These are phyloP conservation scores for Panthera leo DNA, from an alignment of 2,113 vertebrate genomes.

Conservation along the genomic window DNA sequence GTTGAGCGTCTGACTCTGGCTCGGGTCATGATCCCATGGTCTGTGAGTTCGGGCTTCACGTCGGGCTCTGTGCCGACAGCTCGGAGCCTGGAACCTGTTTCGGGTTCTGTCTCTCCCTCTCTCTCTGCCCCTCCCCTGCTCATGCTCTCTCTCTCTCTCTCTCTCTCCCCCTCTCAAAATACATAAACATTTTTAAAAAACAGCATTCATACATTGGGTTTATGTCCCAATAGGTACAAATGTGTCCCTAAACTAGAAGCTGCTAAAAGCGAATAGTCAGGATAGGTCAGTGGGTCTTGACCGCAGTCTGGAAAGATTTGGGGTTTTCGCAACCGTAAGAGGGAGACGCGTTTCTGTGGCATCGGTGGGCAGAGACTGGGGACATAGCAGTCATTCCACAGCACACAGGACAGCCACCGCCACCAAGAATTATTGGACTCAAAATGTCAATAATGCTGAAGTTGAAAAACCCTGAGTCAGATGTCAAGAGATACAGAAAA, in stretches of 20 bases:
- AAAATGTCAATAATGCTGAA: neutral
- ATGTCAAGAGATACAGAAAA: neutral
- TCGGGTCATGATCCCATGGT: no score
- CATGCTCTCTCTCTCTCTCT: no score
- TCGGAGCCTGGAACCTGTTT: no score
- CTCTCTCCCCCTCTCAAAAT: no score
- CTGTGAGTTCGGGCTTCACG: no score
- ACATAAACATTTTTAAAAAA: conserved; percentile 9
- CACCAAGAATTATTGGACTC: neutral
- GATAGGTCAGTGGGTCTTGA: neutral
- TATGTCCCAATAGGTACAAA: neutral
- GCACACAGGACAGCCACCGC: neutral
- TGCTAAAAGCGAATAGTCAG: neutral
- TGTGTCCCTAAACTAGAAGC: neutral
- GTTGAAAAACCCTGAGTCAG: neutral
- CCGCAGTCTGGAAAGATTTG: neutral
- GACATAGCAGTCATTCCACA: no score
- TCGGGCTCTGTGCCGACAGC: no score
- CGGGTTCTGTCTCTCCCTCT: no score
- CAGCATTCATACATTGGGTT: conserved; percentile 30
- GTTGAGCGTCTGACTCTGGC: no score
- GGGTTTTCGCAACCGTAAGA: neutral
- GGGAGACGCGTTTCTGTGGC: neutral
- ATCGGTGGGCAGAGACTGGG: neutral
- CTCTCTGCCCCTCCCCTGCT: no score